Base-by-base conservation (phyloP, 2,113 vertebrate species). In the Perognathus longimembris region DNA sequence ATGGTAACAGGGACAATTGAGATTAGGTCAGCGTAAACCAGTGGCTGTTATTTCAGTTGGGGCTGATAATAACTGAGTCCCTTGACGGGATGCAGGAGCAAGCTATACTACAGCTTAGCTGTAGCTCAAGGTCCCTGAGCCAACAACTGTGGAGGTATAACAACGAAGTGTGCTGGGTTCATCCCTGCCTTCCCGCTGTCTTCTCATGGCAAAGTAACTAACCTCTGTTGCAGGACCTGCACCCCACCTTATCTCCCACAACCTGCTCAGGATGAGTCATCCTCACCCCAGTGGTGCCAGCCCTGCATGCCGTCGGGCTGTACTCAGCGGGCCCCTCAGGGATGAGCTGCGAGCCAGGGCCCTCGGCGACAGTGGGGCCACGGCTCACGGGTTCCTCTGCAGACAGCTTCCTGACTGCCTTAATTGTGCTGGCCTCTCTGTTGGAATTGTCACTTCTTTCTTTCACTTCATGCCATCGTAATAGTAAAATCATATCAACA, bases 211-310 rank as follows among this genome's bases (percentile, higher is more conserved):
- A 36, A 32, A 76, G 67, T 2, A 61, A 14, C 17, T 45, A 8
- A 45, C 45, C 15, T 64, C 67, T 73, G 28, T 57, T 79, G n/a
- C 40, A 30, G 71, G 42, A 87, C 42, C 81, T 63, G 42, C 22
- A 42, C 59, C 40, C 79, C 66, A 21, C 34, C 71, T 96, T 83
- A 85, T 94, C 93, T 91, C 67, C 54, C 38, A 11, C 0, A 8
- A 40, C 83, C 69, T 61, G 21, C 38, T 66, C 38, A 21, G 42
- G 22, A 14, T 71, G 79, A 93, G 78, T 91, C 92, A 89, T 67
- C 70, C 18, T 30, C 32, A 20, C 18, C 67, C 34, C 38, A 8
- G 9, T 79, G 40, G 50, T 34, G 15, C 64, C 50, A 10, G 17
- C 28, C 57, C 8, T 18, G 24, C 12, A 38, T 4, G 6, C 18